Conservation (phyloP, 2,888 invertebrate genomes). For the Pemphredon lugubris region DNA sequence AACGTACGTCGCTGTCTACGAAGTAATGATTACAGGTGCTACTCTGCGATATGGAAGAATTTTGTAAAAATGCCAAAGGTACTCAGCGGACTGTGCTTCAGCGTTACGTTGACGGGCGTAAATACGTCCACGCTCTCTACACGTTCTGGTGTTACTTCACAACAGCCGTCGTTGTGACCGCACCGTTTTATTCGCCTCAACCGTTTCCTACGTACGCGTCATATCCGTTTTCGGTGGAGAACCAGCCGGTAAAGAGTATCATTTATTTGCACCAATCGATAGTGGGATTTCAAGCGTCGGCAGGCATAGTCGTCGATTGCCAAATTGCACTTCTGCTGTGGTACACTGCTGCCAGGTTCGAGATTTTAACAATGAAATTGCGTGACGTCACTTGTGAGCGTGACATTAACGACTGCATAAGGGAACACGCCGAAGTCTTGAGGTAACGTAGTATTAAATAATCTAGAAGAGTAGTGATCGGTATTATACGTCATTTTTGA, state of each 20-base stretch:
- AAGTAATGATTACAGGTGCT: slow-evolving; percentile 46
- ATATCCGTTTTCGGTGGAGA: slow-evolving; percentile 72
- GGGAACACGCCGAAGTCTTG: slow-evolving; percentile 64
- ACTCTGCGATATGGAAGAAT: slow-evolving; percentile 57
- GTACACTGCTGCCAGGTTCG: slow-evolving; percentile 65
- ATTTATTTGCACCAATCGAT: slow-evolving; percentile 69
- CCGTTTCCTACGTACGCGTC: slow-evolving; percentile 70
- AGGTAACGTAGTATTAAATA: slow-evolving; percentile 46
- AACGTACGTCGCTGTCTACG: background rate
- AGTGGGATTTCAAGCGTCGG: slow-evolving; percentile 64
- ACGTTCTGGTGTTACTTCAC: slow-evolving; percentile 60
- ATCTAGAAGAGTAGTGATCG: background rate
- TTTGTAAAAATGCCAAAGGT: slow-evolving; percentile 40
- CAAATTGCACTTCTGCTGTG: slow-evolving; percentile 69
- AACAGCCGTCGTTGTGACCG: slow-evolving; percentile 60
- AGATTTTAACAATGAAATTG: slow-evolving; percentile 63
- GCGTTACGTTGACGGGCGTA: slow-evolving; percentile 52
- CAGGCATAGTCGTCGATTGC: slow-evolving; percentile 67
- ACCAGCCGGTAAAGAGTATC: slow-evolving; percentile 34
- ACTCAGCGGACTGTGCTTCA: slow-evolving; percentile 27
- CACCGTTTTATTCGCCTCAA: slow-evolving; percentile 65
- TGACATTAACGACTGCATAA: slow-evolving; percentile 63
- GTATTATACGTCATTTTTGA: background rate
- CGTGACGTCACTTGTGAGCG: slow-evolving; percentile 10
- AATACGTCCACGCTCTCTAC: slow-evolving; percentile 57